phyloP scores from a whole-genome alignment of 2,888 invertebrate genomes.

The Thereva unica region DNA sequence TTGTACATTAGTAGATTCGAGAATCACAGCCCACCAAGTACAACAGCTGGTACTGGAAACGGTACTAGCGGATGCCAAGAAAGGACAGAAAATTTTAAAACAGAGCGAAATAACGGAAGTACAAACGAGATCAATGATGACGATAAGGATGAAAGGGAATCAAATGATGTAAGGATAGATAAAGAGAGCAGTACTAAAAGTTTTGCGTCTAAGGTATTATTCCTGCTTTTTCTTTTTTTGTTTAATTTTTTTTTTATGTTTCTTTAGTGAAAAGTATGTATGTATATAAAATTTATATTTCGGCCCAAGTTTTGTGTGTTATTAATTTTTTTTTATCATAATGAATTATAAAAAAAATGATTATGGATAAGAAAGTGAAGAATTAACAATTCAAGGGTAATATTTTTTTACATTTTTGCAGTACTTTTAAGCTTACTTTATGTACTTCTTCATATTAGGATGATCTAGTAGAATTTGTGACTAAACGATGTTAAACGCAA shows the following conservation, averaged over 20 bases:
- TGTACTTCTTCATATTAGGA: no score
- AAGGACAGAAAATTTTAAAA: slow-evolving; percentile 52
- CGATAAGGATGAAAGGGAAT: slow-evolving; percentile 56
- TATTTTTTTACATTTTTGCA: not conserved
- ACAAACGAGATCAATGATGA: slow-evolving; percentile 57
- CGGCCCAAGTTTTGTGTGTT: slow-evolving; percentile 35
- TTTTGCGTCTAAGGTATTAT: slow-evolving; percentile 46
- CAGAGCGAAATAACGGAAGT: slow-evolving; percentile 58
- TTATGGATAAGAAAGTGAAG: no score
- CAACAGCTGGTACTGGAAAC: slow-evolving; percentile 53
- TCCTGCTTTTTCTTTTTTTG: slow-evolving; percentile 36
- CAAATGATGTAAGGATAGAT: slow-evolving; percentile 53
- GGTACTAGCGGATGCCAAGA: slow-evolving; percentile 45
- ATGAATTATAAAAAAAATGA: not conserved
- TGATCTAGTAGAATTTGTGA: no score
- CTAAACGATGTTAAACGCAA: no score
- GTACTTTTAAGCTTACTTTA: not conserved
- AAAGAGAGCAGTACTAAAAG: slow-evolving; percentile 45
- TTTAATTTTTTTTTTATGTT: slow-evolving; percentile 28
- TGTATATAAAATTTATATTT: slow-evolving; percentile 8
- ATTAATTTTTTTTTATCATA: slow-evolving; percentile 4
- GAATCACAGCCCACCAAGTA: slow-evolving; percentile 58
- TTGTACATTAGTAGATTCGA: slow-evolving; percentile 53
- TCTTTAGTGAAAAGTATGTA: not conserved
- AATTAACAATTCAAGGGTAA: slow-evolving; percentile 15